These are phyloP conservation scores for Pteropus rufus DNA, from an alignment of 2,797 vertebrate species.

Conservation along the genomic window DNA sequence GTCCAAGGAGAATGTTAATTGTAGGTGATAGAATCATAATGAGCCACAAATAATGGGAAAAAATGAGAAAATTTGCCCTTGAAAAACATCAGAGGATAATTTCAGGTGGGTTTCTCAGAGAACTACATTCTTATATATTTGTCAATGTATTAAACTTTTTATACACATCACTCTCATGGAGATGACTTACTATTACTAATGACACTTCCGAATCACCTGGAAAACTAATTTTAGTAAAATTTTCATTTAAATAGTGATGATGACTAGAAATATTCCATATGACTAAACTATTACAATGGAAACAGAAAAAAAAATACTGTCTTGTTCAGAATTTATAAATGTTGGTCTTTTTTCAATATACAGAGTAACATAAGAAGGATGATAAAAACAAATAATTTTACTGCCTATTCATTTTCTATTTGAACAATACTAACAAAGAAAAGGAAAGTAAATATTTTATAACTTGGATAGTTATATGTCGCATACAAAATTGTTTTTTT, in stretches of 20 bases:
- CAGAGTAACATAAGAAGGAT: background rate
- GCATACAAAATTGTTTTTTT: background rate
- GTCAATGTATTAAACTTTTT: background rate
- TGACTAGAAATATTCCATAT: background rate
- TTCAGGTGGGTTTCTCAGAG: background rate
- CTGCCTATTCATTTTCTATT: background rate
- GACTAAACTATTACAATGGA: background rate
- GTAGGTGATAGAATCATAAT: background rate
- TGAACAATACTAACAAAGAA: background rate
- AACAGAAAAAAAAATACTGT: background rate
- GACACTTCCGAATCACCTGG: background rate
- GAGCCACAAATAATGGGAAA: background rate
- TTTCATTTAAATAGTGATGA: background rate
- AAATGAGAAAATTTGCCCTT: background rate
- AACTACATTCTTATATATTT: background rate
- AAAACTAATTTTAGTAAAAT: background rate
- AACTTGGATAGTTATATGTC: background rate
- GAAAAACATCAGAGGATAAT: background rate
- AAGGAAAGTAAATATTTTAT: background rate
- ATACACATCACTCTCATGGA: background rate
- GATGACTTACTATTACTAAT: background rate
- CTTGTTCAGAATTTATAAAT: background rate
- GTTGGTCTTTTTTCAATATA: background rate
- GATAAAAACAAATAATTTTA: background rate
- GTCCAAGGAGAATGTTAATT: background rate